These are phyloP conservation scores for Ecdyonurus torrentis DNA, from an alignment of 2,888 invertebrate species.

Conservation along the genomic window DNA sequence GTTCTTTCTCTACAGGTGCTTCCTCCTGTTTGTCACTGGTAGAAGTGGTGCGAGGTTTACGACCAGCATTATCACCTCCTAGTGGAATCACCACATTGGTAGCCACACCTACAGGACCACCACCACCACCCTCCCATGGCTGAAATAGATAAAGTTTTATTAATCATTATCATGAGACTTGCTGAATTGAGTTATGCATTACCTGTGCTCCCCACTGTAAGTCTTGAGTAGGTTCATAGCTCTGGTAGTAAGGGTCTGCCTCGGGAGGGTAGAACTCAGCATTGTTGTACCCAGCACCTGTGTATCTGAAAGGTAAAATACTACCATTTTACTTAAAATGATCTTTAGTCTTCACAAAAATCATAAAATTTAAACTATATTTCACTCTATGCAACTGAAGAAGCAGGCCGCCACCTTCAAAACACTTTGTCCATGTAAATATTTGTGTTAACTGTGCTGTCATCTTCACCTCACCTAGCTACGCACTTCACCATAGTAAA, in stretches of 20 bases:
- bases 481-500: too few relatives aligned
- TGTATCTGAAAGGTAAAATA: not conserved
- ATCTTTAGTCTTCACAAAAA: too few relatives aligned
- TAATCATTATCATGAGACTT: not conserved
- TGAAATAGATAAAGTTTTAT: conserved; percentile 14
- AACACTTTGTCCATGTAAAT: too few relatives aligned
- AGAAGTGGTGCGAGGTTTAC: conserved; percentile 15
- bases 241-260: conserved; percentile 30
- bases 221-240: conserved; percentile 57
- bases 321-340: too few relatives aligned
- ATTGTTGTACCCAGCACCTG: not conserved
- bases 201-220: conserved; percentile 45
- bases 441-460: too few relatives aligned
- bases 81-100: conserved; percentile 43
- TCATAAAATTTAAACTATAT: too few relatives aligned
- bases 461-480: too few relatives aligned
- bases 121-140: conserved; percentile 13
- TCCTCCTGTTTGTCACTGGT: conserved; percentile 14
- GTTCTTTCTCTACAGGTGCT: conserved; percentile 15
- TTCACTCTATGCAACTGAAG: too few relatives aligned
- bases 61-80: conserved; percentile 19
- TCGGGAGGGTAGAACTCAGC: conserved; percentile 18
- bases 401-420: too few relatives aligned
- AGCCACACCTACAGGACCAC: not conserved
- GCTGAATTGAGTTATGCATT: not conserved